Percentiles rank a stretch among this genome's conserved stretches.
Evolutionary conservation across 2,113 vertebrate species (phyloP).

Genomic region (Acinonyx jubatus): DNA sequence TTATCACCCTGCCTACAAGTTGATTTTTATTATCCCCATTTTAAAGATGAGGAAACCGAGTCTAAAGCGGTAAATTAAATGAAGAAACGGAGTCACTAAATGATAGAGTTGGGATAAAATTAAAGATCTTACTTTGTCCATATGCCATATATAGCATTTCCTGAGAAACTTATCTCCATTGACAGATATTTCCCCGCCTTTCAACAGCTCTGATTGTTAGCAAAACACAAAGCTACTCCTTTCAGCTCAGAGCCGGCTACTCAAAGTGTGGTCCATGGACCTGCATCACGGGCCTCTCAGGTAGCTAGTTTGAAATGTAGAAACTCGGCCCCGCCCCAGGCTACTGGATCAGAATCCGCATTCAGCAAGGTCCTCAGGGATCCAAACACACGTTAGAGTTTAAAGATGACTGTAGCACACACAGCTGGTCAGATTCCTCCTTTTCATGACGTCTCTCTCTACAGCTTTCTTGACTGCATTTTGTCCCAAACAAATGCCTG

Average conservation of each 20-base stretch:
- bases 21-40: constrained; percentile 13
- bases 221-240: neutral
- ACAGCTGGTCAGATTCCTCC: neutral
- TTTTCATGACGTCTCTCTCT: neutral
- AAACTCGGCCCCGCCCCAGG: neutral
- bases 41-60: neutral
- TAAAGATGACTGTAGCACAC: neutral
- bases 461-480: neutral
- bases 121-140: neutral
- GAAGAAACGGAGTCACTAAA: neutral
- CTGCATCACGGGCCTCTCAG: neutral
- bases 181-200: neutral
- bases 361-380: neutral
- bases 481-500: neutral
- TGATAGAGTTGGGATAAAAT: neutral
- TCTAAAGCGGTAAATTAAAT: neutral
- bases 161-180: neutral
- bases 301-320: neutral
- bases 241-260: neutral
- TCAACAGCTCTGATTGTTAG: neutral
- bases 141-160: neutral
- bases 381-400: neutral
- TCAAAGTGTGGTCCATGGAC: neutral
- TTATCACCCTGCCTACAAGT: neutral
- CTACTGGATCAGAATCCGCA: neutral